Conservation (phyloP, 2,888 invertebrate genomes). For the Pyrgus malvae region DNA sequence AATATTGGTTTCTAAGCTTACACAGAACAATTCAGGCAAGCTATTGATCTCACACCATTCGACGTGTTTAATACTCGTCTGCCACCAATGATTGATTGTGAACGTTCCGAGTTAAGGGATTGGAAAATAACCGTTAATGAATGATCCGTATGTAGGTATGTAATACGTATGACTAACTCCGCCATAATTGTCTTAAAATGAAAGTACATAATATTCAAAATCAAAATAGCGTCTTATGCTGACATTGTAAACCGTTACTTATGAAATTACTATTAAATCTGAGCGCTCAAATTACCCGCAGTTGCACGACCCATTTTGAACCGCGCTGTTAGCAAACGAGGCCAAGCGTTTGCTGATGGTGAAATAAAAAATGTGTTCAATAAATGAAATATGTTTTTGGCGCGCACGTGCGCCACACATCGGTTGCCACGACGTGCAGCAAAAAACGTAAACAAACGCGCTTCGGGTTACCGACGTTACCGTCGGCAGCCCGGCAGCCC, state of each 20-base stretch:
- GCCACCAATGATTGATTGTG: neutral
- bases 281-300: too few species aligned
- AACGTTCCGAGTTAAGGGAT: too few species aligned
- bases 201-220: too few species aligned
- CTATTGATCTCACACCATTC: neutral
- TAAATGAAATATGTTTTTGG: constrained; percentile 18
- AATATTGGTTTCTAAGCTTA: neutral
- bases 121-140: too few species aligned
- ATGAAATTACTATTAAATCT: too few species aligned
- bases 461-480: constrained; percentile 6
- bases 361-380: constrained; percentile 21
- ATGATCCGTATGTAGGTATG: too few species aligned
- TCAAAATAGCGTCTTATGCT: too few species aligned
- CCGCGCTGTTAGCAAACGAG: constrained; percentile 7
- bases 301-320: constrained; percentile 10
- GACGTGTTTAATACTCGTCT: neutral
- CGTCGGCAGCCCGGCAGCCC: too few species aligned
- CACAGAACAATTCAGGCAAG: neutral
- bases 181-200: too few species aligned
- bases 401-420: constrained; percentile 19
- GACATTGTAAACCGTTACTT: too few species aligned
- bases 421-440: neutral
- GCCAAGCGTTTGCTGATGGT: constrained; percentile 11
- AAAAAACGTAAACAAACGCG: constrained; percentile 5
- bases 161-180: too few species aligned